These are phyloP conservation scores for Isaurus tuberculatus DNA, from an alignment of 92 coral and sea anemone genomes.

Conservation along the genomic window DNA sequence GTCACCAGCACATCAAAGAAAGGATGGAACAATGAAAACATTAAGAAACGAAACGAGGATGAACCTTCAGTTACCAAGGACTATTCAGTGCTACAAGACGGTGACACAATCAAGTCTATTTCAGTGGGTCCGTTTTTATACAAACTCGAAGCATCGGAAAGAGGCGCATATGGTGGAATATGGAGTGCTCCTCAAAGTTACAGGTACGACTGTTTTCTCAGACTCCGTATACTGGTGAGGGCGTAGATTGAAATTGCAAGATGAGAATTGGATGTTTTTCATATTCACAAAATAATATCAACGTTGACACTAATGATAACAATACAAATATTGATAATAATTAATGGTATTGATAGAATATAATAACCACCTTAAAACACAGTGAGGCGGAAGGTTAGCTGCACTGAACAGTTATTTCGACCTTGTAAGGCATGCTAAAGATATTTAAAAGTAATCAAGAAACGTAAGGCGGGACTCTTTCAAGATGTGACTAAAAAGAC, in stretches of 20 bases:
- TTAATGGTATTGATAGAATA: no score
- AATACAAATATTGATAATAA: no score
- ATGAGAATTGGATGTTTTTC: not conserved
- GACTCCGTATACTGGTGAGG: no score
- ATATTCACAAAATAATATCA: no score
- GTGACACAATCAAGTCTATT: constrained; percentile 83
- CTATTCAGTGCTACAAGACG: constrained; percentile 85
- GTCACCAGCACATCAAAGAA: constrained; percentile 81
- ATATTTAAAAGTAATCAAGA: no score
- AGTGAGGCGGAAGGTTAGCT: no score
- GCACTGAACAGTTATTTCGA: no score
- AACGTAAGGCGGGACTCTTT: no score
- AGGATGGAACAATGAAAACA: constrained; percentile 81
- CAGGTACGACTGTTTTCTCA: constrained; percentile 62
- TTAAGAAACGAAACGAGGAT: constrained; percentile 78
- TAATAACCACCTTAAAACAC: no score
- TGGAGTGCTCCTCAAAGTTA: constrained; percentile 92
- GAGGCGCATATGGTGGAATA: constrained; percentile 87
- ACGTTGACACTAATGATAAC: no score
- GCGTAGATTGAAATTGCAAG: not conserved
- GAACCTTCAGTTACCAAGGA: constrained; percentile 85
- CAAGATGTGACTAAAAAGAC: no score
- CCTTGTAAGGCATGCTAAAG: no score
- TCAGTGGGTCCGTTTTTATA: constrained; percentile 82
- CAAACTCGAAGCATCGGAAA: constrained; percentile 90